These are phyloP conservation scores for Chaetophractus vellerosus DNA, from an alignment of 2,797 vertebrate genomes.

Conservation along the genomic window DNA sequence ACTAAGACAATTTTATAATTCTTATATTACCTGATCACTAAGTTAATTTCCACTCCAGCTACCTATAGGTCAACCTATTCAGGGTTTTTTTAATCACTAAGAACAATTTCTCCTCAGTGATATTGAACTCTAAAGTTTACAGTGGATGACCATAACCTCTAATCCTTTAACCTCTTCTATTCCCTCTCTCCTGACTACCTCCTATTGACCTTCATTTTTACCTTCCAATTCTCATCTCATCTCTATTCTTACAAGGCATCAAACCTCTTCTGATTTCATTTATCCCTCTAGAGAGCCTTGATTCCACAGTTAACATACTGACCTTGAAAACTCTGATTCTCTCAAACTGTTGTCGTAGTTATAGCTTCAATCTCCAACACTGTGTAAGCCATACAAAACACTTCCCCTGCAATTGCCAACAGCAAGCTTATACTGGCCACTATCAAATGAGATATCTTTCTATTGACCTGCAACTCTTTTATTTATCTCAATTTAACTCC, in stretches of 20 bases:
- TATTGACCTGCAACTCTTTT: not conserved
- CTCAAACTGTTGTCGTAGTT: not conserved
- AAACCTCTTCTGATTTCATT: not conserved
- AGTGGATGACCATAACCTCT: not conserved
- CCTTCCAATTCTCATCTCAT: not conserved
- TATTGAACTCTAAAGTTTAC: not conserved
- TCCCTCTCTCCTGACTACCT: not conserved
- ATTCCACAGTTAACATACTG: not conserved
- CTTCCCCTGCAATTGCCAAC: not conserved
- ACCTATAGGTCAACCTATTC: not conserved
- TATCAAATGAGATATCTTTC: not conserved
- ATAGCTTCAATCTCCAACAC: not conserved
- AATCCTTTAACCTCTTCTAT: not conserved
- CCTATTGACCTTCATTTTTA: not conserved
- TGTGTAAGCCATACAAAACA: not conserved
- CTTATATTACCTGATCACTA: not conserved
- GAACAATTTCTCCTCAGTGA: not conserved
- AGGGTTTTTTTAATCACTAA: not conserved
- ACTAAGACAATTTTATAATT: not conserved
- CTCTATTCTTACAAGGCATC: not conserved
- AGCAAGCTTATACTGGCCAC: not conserved
- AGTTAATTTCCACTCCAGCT: not conserved
- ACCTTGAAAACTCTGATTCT: not conserved
- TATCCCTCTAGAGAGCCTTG: not conserved
- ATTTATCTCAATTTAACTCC: not conserved